Evolutionary conservation across 2,797 vertebrate genomes (phyloP), one percentile per base, ranked within the genome.

Genomic region (Cossypha dichroa): DNA sequence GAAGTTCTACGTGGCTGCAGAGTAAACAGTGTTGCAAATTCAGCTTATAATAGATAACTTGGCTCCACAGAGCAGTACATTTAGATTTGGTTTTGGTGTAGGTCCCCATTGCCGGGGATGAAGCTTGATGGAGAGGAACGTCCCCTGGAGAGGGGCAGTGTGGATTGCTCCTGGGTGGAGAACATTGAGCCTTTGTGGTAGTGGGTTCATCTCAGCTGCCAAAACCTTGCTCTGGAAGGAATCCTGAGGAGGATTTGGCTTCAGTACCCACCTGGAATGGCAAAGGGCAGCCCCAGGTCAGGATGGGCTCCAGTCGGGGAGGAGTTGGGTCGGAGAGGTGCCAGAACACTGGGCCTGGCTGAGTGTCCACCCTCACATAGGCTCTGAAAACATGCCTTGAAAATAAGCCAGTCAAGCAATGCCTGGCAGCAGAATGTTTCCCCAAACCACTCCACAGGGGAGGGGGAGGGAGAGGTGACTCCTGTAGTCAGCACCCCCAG

Each of bases 201-300:
- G 33, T 1, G 3, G 15, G 28, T 15, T 58, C 48, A 62, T 33
- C 46, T 75, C 29, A 36, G 40, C 19, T 38, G 48, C 17, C 58
- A 4, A 6, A 85, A 64, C 6, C 11, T 80, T 70, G 23, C 7
- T 43, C 41, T 40, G 45, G 21, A 73, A 62, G 18, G 17, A 77
- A 69, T 48, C 31, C n/a, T 48, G 12, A 76, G 58, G 15, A 63
- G 17, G 41, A 41, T 80, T 60, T 1, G 3, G 23, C n/a, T 48
- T 45, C 1, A 0, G 5, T 16, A 19, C 5, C 1, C 2, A 14
- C 18, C 15, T 67, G n/a, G 13, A 64, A 68, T 0, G 0, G 25
- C 28, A 33, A 68, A 56, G 18, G 40, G 40, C 58, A 52, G 34
- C 18, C 43, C 18, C 22, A 23, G 31, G n/a, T 31, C 22, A 17